Evolutionary conservation across 2,888 invertebrate species (phyloP), one percentile per base, ranked within the genome.

Genomic region (Tyria jacobaeae): DNA sequence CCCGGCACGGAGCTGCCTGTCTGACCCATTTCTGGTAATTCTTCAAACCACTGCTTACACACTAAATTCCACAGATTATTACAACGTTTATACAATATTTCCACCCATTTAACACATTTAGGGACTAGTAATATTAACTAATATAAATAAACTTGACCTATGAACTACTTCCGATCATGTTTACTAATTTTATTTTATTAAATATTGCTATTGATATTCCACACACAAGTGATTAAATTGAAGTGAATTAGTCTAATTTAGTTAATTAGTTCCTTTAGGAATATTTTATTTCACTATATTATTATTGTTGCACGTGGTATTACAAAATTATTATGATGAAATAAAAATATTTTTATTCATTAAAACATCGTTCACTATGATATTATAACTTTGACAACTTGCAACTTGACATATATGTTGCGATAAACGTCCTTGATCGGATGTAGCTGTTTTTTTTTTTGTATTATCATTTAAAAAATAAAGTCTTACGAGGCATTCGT

Each of bases 1-100:
- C 92, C 91, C 57, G 91, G 91, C 71, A 91, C 90, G 1, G 92
- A 87, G 57, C 91, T 91, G 66, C 91, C 92, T 37, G 88, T 88
- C 62, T 91, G 92, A 73, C 92, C 92, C 92, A 92, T 92, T 76
- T 84, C 82, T 51, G 53, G 35, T 54, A 58, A 52, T 66, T 73
- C 64, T 66, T 67, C 70, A 63, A 57, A 61, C 62, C 54, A 35
- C 62, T 58, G 56, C 66, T 37, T 37, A 63, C 69, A 65, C 69
- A 67, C 68, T n/a, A 68, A 68, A 66, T 75, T 75, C 70, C 68
- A 71, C 69, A 63, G 64, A 55, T 64, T 50, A 57, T 68, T 64
- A 57, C 50, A 60, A 25, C 71, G 68, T 70, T 67, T 67, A 65
- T 37, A 63, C 65, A 67, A 70, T 77, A 74, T 76, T 78, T 76